Conservation (phyloP, 1,140 invertebrate species). For the Drosophila biarmipes region DNA sequence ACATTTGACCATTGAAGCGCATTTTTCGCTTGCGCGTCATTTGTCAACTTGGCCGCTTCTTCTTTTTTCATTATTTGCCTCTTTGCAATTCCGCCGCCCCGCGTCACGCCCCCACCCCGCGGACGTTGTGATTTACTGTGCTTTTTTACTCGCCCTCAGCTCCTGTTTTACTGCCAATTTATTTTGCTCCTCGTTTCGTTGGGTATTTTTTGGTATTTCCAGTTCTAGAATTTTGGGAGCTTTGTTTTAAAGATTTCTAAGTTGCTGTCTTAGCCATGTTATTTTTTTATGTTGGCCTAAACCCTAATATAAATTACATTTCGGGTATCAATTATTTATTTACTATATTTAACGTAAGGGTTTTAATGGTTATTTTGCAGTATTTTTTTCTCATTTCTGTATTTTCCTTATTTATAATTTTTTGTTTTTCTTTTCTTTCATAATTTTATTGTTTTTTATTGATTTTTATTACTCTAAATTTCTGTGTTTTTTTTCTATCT, state of each 20-base stretch:
- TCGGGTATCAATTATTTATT: too few species aligned
- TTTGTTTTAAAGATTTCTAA: neutral
- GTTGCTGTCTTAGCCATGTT: neutral
- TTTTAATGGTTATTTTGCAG: too few species aligned
- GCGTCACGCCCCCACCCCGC: constrained; percentile 3
- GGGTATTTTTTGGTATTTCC: neutral
- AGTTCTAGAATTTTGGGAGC: neutral
- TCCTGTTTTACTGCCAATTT: constrained; percentile 8
- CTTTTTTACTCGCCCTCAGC: constrained; percentile 2
- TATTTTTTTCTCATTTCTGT: too few species aligned
- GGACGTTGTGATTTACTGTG: constrained; percentile 56
- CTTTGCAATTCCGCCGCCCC: constrained; percentile 14
- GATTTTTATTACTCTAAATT: too few species aligned
- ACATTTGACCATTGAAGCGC: constrained; percentile 81
- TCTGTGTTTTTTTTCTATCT: too few species aligned
- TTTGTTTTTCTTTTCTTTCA: too few species aligned
- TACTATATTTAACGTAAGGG: too few species aligned
- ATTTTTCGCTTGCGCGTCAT: constrained; percentile 81
- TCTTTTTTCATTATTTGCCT: constrained; percentile 13
- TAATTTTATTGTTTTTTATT: too few species aligned
- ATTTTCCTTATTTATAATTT: too few species aligned
- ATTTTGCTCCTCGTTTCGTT: neutral
- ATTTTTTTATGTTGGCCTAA: too few species aligned
- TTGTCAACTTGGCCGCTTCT: constrained; percentile 63
- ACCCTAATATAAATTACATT: too few species aligned